phyloP scores from a whole-genome alignment of 2,113 vertebrate species.

The Alligator mississippiensis region DNA sequence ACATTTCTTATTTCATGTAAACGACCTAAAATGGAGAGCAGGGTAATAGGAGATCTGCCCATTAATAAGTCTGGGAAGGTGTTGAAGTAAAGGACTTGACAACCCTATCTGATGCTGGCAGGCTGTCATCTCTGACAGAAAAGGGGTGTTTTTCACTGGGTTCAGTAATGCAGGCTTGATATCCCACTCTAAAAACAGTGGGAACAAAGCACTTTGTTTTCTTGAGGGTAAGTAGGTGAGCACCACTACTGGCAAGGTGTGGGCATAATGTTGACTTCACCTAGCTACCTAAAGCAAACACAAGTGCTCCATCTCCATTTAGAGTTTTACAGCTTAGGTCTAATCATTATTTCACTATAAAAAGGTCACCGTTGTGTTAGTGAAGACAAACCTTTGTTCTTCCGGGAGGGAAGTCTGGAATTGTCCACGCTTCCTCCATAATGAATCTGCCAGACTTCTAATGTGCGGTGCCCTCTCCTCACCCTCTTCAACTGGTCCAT shows the following conservation, averaged over 20 bases:
- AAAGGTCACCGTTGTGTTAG: too few species aligned
- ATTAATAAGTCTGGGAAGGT: background rate
- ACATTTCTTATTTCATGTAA: background rate
- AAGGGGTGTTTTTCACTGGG: fast-evolving
- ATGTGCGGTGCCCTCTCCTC: background rate
- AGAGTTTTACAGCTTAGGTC: background rate
- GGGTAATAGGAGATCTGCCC: background rate
- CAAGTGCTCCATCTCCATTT: background rate
- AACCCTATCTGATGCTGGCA: background rate
- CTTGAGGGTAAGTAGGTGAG: background rate
- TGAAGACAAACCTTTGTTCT: background rate
- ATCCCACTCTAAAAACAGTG: background rate
- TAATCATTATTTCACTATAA: background rate
- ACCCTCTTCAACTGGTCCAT: background rate
- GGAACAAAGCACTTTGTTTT: background rate
- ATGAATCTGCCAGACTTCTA: background rate
- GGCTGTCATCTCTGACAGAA: background rate
- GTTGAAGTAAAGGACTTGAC: background rate
- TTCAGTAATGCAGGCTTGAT: background rate
- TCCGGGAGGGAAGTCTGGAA: background rate
- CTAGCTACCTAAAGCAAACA: background rate
- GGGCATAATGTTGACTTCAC: too few species aligned
- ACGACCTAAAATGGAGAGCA: background rate
- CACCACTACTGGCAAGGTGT: background rate
- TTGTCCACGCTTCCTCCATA: background rate